phyloP scores from a whole-genome alignment of 1,140 invertebrate species.

The Drosophila baimaii region DNA sequence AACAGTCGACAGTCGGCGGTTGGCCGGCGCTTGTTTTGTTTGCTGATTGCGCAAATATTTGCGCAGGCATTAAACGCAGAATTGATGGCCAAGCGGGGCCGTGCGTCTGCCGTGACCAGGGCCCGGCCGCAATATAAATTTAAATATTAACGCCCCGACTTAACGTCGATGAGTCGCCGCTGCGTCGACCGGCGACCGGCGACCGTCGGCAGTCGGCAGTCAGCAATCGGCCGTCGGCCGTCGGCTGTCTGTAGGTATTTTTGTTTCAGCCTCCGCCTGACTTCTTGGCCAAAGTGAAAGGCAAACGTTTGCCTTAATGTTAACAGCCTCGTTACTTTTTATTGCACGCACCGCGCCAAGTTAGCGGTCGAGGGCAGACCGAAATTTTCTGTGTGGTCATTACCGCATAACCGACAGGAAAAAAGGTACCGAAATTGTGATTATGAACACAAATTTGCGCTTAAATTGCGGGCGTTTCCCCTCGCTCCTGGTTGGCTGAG shows the following conservation, averaged over 20 bases:
- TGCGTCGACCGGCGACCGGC: not conserved
- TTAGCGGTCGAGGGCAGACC: slow-evolving; percentile 41
- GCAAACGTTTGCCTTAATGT: slow-evolving; percentile 78
- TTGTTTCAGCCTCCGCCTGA: slow-evolving; percentile 69
- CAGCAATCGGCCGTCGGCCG: not conserved
- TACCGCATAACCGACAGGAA: slow-evolving; percentile 43
- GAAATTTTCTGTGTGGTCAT: slow-evolving; percentile 72
- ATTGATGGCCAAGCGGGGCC: slow-evolving; percentile 63
- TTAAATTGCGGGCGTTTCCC: slow-evolving; percentile 69
- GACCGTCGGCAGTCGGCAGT: not conserved
- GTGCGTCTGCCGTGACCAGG: slow-evolving; percentile 17
- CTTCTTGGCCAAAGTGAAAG: slow-evolving; percentile 70
- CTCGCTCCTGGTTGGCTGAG: slow-evolving; percentile 24
- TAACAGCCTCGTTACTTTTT: slow-evolving; percentile 81
- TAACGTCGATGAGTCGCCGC: slow-evolving; percentile 57
- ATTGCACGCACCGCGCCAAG: slow-evolving; percentile 72
- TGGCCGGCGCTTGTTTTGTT: slow-evolving; percentile 75
- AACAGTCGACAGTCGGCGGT: slow-evolving; percentile 62
- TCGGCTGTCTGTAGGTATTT: slow-evolving; percentile 62
- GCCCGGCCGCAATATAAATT: slow-evolving; percentile 75
- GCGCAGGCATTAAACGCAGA: slow-evolving; percentile 77
- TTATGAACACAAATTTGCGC: slow-evolving; percentile 81
- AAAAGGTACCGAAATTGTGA: slow-evolving; percentile 78
- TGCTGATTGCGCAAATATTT: slow-evolving; percentile 83
- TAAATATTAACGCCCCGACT: slow-evolving; percentile 79